phyloP scores from a whole-genome alignment of 2,113 vertebrate genomes.

The Nothoprocta perdicaria region DNA sequence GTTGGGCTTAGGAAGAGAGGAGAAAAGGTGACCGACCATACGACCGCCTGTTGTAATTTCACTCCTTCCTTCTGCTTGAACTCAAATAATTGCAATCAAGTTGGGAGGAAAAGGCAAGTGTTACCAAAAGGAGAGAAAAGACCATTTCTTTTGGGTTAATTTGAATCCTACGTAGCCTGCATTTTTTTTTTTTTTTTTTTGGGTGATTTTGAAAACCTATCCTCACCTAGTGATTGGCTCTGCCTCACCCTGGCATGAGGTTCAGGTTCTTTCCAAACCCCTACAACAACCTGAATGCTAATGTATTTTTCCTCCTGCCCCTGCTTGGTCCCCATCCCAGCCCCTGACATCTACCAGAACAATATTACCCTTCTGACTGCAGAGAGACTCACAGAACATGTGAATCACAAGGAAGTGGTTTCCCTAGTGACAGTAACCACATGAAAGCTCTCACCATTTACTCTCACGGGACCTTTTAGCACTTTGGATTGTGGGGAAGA shows the following conservation, averaged over 20 bases:
- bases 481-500: slow-evolving; percentile 63
- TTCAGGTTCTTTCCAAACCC: not conserved
- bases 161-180: not conserved
- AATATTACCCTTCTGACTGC: slow-evolving; percentile 31
- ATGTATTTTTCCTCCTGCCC: slow-evolving; percentile 8
- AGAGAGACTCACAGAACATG: slow-evolving; percentile 56
- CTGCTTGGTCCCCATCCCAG: slow-evolving; percentile 28
- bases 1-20: not conserved
- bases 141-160: fast-evolving
- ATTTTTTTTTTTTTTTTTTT: not conserved
- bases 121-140: not conserved
- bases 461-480: slow-evolving; percentile 66
- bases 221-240: not conserved
- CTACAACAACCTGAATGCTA: not conserved
- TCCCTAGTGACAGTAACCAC: slow-evolving; percentile 72
- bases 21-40: not conserved
- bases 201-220: not conserved
- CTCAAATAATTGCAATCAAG: not conserved
- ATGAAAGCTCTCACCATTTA: slow-evolving; percentile 65
- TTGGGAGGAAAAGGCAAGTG: not conserved
- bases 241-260: not conserved
- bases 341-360: not conserved
- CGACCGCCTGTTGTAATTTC: not conserved
- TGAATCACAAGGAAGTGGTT: slow-evolving; percentile 72
- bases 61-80: not conserved